Conservation (phyloP, 2,888 invertebrate genomes). For the Dynastes maya region DNA sequence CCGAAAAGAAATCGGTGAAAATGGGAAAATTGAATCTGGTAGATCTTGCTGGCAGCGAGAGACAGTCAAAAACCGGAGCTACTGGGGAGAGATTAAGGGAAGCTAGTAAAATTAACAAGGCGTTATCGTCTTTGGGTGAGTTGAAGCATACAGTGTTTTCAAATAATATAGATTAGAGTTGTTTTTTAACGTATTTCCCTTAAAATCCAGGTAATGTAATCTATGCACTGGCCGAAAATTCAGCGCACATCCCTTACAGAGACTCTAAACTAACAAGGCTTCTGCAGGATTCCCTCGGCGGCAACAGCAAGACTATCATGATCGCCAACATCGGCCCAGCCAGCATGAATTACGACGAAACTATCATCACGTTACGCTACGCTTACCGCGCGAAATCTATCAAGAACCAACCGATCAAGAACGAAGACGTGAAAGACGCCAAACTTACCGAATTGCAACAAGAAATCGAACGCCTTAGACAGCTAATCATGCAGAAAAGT, state of each 20-base stretch:
- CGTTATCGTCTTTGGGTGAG: constrained; percentile 92
- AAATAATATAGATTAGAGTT: background rate
- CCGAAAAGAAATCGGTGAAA: constrained; percentile 75
- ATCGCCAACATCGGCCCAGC: constrained; percentile 99
- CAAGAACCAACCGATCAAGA: constrained; percentile 98
- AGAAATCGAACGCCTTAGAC: constrained; percentile 83
- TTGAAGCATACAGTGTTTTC: background rate
- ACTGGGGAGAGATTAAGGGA: constrained; percentile 93
- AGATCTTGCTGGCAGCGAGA: constrained; percentile 98
- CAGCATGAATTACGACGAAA: constrained; percentile 98
- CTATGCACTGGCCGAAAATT: constrained; percentile 95
- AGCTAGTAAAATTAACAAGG: constrained; percentile 97
- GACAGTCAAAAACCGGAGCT: constrained; percentile 97
- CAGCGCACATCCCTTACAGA: constrained; percentile 96
- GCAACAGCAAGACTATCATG: constrained; percentile 99
- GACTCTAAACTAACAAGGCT: constrained; percentile 97
- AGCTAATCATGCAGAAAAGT: constrained; percentile 65
- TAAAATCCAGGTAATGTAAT: constrained; percentile 84
- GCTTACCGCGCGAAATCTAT: constrained; percentile 98
- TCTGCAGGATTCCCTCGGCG: constrained; percentile 97
- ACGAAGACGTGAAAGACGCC: constrained; percentile 99
- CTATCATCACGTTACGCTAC: constrained; percentile 95
- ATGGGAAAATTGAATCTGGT: constrained; percentile 98
- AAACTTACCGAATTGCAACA: constrained; percentile 93
- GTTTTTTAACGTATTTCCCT: background rate